Evolutionary conservation across 2,113 vertebrate genomes (phyloP).

Genomic region (Chionodraco myersi): DNA sequence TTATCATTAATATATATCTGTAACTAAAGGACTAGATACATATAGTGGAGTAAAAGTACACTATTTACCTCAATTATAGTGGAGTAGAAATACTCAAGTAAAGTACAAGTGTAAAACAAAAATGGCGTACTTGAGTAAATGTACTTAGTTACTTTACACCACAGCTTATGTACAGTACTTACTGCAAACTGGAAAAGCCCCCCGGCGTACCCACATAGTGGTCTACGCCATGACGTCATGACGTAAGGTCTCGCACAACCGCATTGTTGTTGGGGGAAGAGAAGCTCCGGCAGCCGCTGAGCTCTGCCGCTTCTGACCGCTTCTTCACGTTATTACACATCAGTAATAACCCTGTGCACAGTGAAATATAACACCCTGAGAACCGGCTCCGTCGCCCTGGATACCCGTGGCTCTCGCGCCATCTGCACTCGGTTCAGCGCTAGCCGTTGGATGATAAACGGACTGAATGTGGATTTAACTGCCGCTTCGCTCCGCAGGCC

Average conservation of each 20-base stretch:
- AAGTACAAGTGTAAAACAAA: too few relatives aligned
- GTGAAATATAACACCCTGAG: not conserved
- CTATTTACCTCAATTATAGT: not conserved
- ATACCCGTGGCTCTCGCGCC: constrained; percentile 49
- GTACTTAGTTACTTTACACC: too few relatives aligned
- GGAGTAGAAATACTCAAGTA: too few relatives aligned
- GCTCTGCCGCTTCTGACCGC: constrained; percentile 48
- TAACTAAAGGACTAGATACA: too few relatives aligned
- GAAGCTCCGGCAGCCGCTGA: constrained; percentile 72
- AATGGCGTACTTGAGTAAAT: too few relatives aligned
- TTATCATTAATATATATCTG: too few relatives aligned
- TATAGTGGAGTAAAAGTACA: too few relatives aligned
- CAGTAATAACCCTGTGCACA: constrained; percentile 1
- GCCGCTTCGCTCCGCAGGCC: constrained; percentile 77
- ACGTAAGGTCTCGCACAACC: constrained; percentile 67
- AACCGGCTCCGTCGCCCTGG: constrained; percentile 64
- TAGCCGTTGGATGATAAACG: constrained; percentile 68
- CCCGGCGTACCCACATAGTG: not conserved
- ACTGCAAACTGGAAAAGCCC: not conserved
- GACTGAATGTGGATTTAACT: constrained; percentile 80
- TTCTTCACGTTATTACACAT: not conserved
- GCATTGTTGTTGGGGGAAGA: constrained; percentile 87
- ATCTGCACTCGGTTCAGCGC: constrained; percentile 44
- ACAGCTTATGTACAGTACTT: not conserved
- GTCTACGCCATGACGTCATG: constrained; percentile 73